Conservation (phyloP, 2,888 invertebrate species). For the Agrochola circellaris region DNA sequence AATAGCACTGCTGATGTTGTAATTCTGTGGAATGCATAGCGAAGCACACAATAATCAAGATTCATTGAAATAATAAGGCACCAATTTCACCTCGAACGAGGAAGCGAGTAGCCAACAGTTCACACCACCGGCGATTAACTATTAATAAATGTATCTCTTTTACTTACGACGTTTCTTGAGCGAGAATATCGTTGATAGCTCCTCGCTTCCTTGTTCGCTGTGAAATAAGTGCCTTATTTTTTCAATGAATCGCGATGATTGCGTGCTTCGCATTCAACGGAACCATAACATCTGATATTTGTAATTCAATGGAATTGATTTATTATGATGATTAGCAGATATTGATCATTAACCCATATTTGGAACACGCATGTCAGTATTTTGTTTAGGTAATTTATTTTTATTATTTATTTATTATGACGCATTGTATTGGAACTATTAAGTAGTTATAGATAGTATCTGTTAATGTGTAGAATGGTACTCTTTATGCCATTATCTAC, state of each 20-base stretch:
- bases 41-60: too few species aligned
- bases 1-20: too few species aligned
- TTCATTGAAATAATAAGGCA: too few species aligned
- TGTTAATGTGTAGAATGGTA: not conserved
- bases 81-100: too few species aligned
- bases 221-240: not conserved
- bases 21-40: too few species aligned
- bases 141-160: too few species aligned
- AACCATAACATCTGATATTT: slow-evolving; percentile 21
- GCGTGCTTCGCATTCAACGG: slow-evolving; percentile 31
- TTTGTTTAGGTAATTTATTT: slow-evolving; percentile 5
- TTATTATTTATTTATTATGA: slow-evolving; percentile 16
- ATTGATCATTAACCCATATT: slow-evolving; percentile 28
- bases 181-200: not conserved
- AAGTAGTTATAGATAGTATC: slow-evolving; percentile 14
- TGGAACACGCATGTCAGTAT: slow-evolving; percentile 23
- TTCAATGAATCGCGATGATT: slow-evolving; percentile 9
- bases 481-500: not conserved
- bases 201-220: not conserved
- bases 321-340: slow-evolving; percentile 42
- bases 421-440: not conserved
- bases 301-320: slow-evolving; percentile 44
- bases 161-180: not conserved
- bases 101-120: too few species aligned
- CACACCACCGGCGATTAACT: too few species aligned